A percentile compares a stretch with the other conserved stretches of the same genome.
Evolutionary conservation across 2,888 invertebrate genomes (phyloP).

Genomic region (Conus canariensis): DNA sequence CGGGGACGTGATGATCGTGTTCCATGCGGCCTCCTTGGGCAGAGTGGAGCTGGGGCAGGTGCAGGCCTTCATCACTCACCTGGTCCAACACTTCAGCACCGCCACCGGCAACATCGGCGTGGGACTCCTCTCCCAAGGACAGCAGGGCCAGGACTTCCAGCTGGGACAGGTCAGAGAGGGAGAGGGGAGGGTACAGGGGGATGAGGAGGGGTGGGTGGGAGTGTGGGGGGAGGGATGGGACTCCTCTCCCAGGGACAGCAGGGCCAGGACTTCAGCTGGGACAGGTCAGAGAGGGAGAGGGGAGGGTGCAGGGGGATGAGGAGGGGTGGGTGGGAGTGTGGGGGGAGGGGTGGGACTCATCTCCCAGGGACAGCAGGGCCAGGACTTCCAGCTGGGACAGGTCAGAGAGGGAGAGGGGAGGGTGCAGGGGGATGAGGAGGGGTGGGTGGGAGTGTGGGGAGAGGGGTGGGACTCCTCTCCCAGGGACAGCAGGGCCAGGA

Average conservation of each 20-base stretch:
- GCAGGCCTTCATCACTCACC: conserved; percentile 58
- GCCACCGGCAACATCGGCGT: conserved; percentile 61
- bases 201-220: neutral
- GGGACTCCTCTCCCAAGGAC: conserved; percentile 63
- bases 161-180: conserved; percentile 44
- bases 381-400: conserved; percentile 55
- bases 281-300: neutral
- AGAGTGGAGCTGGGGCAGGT: conserved; percentile 47
- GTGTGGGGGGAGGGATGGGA: conserved; percentile 50
- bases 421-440: neutral
- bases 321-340: neutral
- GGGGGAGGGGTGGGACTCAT: conserved; percentile 57
- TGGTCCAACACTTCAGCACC: conserved; percentile 62
- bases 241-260: conserved; percentile 63
- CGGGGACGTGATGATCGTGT: conserved; percentile 70
- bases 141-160: conserved; percentile 59
- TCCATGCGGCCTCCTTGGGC: conserved; percentile 60
- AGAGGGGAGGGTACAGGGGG: neutral
- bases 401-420: conserved; percentile 19
- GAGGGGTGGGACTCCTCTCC: conserved; percentile 60
- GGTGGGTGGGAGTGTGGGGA: neutral
- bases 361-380: conserved; percentile 60
- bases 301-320: neutral
- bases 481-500: conserved; percentile 60
- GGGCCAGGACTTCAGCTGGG: conserved; percentile 55